Evolutionary conservation across 2,113 vertebrate species (phyloP).

Genomic region (Astatoreochromis straeleni): DNA sequence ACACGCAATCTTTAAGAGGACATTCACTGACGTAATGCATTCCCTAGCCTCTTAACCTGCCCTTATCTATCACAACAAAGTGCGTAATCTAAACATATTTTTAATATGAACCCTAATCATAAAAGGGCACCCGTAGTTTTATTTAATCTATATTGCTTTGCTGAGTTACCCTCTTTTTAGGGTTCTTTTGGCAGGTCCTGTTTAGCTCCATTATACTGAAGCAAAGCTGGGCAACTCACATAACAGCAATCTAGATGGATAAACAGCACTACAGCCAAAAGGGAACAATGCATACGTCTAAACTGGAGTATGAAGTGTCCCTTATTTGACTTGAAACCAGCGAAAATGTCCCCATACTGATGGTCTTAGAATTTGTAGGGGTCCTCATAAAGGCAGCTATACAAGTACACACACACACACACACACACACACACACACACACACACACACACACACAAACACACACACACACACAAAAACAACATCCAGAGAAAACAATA

Average conservation of each 20-base stretch:
- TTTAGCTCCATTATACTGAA: not conserved
- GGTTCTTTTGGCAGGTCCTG: not conserved
- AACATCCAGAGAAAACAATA: too few species aligned
- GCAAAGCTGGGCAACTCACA: not conserved
- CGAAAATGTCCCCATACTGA: not conserved
- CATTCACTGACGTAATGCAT: not conserved
- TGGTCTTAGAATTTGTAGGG: not conserved
- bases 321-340: not conserved
- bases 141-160: not conserved
- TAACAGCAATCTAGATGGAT: not conserved
- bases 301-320: not conserved
- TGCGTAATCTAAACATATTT: not conserved
- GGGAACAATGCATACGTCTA: not conserved
- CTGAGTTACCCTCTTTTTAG: not conserved
- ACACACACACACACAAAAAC: not conserved
- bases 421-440: not conserved
- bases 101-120: not conserved
- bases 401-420: slow-evolving; percentile 25
- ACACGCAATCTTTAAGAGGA: not conserved
- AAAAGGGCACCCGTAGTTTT: not conserved
- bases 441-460: not conserved
- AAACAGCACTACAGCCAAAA: not conserved
- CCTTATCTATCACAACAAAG: not conserved
- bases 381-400: not conserved
- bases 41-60: not conserved